phyloP scores from a whole-genome alignment of 2,797 vertebrate genomes.

The Pristis pectinata region DNA sequence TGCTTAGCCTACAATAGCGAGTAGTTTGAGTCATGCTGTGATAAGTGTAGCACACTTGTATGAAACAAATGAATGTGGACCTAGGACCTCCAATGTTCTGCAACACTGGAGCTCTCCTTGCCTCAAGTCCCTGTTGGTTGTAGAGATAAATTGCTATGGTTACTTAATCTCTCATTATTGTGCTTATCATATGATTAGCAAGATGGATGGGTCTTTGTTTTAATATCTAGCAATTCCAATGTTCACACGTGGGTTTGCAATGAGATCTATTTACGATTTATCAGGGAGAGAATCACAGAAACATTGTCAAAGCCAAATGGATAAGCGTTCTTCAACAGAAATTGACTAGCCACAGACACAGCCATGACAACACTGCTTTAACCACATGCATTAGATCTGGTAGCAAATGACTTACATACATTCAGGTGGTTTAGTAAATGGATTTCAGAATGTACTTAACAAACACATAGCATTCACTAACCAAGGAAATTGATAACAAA shows the following conservation, averaged over 20 bases:
- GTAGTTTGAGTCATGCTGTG: background rate
- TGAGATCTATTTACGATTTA: background rate
- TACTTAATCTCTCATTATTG: background rate
- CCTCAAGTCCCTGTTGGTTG: background rate
- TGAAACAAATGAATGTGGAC: background rate
- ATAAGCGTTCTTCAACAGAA: background rate
- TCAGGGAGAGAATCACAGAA: background rate
- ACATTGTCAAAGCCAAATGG: background rate
- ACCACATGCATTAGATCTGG: background rate
- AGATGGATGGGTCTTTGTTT: background rate
- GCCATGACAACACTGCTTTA: background rate
- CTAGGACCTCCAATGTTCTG: background rate
- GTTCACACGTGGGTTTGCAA: background rate
- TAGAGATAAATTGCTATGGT: background rate
- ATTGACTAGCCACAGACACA: background rate
- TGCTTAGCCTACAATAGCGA: too few species aligned
- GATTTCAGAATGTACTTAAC: background rate
- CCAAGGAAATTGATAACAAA: too few species aligned
- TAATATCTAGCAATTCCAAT: background rate
- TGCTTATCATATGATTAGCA: background rate
- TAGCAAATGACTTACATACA: background rate
- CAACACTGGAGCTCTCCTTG: background rate
- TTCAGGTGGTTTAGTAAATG: background rate
- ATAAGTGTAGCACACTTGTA: background rate
- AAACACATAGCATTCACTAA: background rate